phyloP scores from a whole-genome alignment of 2,888 invertebrate species.

The Microdon myrmicae region DNA sequence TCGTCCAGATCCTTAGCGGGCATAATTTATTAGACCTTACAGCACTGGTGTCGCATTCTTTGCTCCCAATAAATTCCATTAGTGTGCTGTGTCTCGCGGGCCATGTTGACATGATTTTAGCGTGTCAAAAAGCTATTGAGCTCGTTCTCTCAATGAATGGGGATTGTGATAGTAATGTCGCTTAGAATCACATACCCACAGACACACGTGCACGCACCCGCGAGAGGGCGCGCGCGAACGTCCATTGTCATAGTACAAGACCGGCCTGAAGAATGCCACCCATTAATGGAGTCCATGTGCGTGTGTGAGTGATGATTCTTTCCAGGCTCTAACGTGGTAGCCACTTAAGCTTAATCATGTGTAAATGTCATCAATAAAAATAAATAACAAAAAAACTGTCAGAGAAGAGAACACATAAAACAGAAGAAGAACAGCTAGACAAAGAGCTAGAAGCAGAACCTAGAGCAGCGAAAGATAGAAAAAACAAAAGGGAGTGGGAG shows the following conservation, averaged over 20 bases:
- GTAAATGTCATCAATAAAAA: conserved; percentile 51
- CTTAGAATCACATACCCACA: conserved; percentile 27
- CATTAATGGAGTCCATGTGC: too few species aligned
- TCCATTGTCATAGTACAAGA: conserved; percentile 7
- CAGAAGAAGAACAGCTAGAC: too few species aligned
- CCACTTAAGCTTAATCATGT: conserved; percentile 52
- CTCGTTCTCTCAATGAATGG: too few species aligned
- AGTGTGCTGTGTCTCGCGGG: conserved; percentile 23
- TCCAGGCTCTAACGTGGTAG: conserved; percentile 50
- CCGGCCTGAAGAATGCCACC: conserved; percentile 31
- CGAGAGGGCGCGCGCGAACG: neutral
- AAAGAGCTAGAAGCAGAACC: too few species aligned
- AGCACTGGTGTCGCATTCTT: too few species aligned
- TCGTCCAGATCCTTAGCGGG: conserved; percentile 24
- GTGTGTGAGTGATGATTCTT: conserved; percentile 26
- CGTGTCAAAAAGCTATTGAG: conserved; percentile 51
- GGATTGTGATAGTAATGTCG: too few species aligned
- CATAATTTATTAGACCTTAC: too few species aligned
- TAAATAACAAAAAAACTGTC: conserved; percentile 49
- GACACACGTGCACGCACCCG: conserved; percentile 6
- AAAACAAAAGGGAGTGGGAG: too few species aligned
- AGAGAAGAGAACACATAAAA: too few species aligned
- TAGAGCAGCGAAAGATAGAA: too few species aligned
- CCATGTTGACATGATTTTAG: conserved; percentile 50
- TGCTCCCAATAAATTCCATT: conserved; percentile 42